Percentiles rank a stretch among this genome's conserved stretches.
phyloP scores from a whole-genome alignment of 1,140 invertebrate genomes.

The Aphis craccivora region DNA sequence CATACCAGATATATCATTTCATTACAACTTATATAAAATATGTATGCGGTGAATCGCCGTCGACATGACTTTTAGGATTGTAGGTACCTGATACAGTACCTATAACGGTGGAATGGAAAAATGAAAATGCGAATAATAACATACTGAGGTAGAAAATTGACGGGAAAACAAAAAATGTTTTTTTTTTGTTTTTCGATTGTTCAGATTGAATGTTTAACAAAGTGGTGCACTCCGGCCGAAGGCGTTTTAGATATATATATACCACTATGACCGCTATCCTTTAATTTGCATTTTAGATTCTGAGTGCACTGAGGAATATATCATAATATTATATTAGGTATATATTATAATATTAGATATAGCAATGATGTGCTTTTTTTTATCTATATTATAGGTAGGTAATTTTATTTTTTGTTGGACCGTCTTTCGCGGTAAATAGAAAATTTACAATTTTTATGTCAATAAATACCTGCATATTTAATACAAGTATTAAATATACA shows the following conservation, averaged over 20 bases:
- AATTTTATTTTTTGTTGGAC: neutral
- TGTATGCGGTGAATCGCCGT: no score
- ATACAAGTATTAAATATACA: neutral
- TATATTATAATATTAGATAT: neutral
- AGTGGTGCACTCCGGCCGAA: neutral
- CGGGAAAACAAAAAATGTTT: neutral
- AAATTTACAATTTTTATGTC: neutral
- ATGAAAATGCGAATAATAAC: neutral
- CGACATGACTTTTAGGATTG: no score
- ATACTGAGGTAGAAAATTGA: neutral
- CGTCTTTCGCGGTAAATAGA: neutral
- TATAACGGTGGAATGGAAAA: neutral
- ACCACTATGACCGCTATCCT: neutral
- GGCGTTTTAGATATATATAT: neutral
- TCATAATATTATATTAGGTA: neutral
- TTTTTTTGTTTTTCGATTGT: neutral
- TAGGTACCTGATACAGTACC: no score
- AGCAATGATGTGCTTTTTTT: neutral
- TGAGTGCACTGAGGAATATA: neutral
- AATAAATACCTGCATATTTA: neutral
- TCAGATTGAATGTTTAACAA: neutral
- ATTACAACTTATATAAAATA: no score
- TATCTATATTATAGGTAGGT: neutral
- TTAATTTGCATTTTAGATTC: slow-evolving; percentile 18
- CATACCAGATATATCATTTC: neutral